These are phyloP conservation scores for Glaucopsyche alexis DNA, from an alignment of 2,888 invertebrate species.

Conservation along the genomic window DNA sequence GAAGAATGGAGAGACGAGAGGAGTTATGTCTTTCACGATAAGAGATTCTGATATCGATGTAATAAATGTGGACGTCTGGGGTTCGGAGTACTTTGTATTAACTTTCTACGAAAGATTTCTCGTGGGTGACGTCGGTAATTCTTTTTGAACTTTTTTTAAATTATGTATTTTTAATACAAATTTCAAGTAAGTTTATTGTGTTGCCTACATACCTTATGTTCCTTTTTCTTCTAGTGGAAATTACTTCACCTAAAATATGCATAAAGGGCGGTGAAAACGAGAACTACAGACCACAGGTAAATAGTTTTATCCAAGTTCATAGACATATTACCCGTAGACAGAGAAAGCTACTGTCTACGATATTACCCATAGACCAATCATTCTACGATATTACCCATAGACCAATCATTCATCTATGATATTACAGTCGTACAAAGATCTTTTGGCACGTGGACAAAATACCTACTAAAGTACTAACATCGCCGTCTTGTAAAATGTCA, in stretches of 20 bases:
- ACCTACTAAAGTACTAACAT: too few species aligned
- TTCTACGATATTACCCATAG: too few species aligned
- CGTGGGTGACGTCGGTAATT: conserved; percentile 85
- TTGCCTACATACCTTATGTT: neutral
- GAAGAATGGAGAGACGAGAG: conserved; percentile 77
- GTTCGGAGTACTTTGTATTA: conserved; percentile 81
- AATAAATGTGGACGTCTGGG: conserved; percentile 89
- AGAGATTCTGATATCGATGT: conserved; percentile 86
- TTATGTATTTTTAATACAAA: too few species aligned
- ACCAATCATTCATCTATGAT: too few species aligned
- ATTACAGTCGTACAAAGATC: too few species aligned
- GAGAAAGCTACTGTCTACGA: too few species aligned
- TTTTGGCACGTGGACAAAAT: too few species aligned
- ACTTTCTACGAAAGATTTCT: conserved; percentile 82
- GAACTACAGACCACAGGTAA: conserved; percentile 81
- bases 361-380: too few species aligned
- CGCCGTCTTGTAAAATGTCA: too few species aligned
- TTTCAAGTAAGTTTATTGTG: neutral
- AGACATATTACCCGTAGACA: too few species aligned
- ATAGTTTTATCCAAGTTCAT: too few species aligned
- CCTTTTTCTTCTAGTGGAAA: conserved; percentile 78
- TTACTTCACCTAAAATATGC: conserved; percentile 83
- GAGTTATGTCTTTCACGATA: conserved; percentile 88
- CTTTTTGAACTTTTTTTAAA: neutral
- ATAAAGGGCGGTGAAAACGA: conserved; percentile 80